Percentiles rank a stretch among this genome's conserved stretches.
Evolutionary conservation across 2,888 invertebrate species (phyloP).

Genomic region (Hemithea aestivaria): DNA sequence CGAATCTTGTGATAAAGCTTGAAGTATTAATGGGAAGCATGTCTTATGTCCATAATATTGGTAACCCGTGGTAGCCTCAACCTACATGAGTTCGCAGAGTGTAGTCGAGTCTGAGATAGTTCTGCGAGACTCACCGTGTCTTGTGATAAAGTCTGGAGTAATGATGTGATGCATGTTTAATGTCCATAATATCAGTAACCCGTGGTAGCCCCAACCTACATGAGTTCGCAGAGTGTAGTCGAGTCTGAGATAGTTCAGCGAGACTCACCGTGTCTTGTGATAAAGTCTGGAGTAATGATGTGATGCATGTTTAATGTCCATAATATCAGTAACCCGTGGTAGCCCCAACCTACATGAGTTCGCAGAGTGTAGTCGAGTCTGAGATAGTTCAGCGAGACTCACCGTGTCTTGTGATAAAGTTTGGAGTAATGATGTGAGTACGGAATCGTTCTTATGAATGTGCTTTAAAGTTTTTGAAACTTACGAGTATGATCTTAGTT

Average conservation of each 20-base stretch:
- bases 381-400: slow-evolving; percentile 7
- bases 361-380: neutral
- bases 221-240: neutral
- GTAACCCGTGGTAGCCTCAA: neutral
- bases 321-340: neutral
- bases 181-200: too few species aligned
- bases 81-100: neutral
- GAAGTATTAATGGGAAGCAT: slow-evolving; percentile 3
- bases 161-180: slow-evolving; percentile 4
- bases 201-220: neutral
- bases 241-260: slow-evolving; percentile 3
- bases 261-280: slow-evolving; percentile 5
- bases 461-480: too few species aligned
- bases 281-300: slow-evolving; percentile 6
- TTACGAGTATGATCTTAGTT: too few species aligned
- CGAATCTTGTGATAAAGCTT: slow-evolving; percentile 4
- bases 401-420: slow-evolving; percentile 5
- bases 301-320: too few species aligned
- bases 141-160: slow-evolving; percentile 4
- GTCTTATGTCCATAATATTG: too few species aligned
- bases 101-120: slow-evolving; percentile 1
- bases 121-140: slow-evolving; percentile 4
- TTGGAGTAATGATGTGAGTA: slow-evolving; percentile 4
- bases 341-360: neutral
- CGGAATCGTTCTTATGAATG: too few species aligned